Evolutionary conservation across 2,113 vertebrate species (phyloP), one percentile per base, ranked within the genome.

Genomic region (Grallaria varia): DNA sequence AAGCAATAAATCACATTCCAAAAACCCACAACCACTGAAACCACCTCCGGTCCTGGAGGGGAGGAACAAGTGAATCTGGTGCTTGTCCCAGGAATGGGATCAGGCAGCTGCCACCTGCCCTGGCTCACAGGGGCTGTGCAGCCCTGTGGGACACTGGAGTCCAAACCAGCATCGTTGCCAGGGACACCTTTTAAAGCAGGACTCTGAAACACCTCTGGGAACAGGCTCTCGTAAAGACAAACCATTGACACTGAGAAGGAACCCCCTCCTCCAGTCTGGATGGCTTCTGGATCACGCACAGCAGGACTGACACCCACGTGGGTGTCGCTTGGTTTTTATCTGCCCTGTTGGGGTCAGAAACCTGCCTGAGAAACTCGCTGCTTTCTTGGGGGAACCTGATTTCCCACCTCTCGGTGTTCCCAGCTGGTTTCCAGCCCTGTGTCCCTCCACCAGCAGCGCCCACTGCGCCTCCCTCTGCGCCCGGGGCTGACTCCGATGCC

Each of bases 91-190:
- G 62, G 30, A 23, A 14, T 45, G 42, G 15, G 60, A 59, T 69
- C 74, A 50, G 37, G 19, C 12, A 75, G 67, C 37, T 72, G 63
- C 69, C 2, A 4, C 12, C 69, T 7, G 6, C 13, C 31, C 0
- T 1, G 31, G 22, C 40, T 14, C 60, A 23, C 2, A 8, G 8
- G 3, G 5, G 10, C 37, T 49, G 28, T 31, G 6, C 28, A 44
- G 52, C 58, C 39, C 28, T 31, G 39, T 10, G 30, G 33, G 64
- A 10, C 2, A 0, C 3, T 14, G 37, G 31, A 23, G 73, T 64
- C 53, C 58, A 35, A 45, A 63, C 2, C 16, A 40, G 1, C 0
- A 0, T 15, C 60, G 30, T 27, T 33, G 28, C 31, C 28, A n/a
- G 67, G 30, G 62, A 14, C 16, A 24, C 17, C 44, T 64, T 27